A percentile compares a stretch with the other conserved stretches of the same genome.
These are phyloP conservation scores for Eublepharis macularius DNA, from an alignment of 2,113 vertebrate genomes.

Conservation along the genomic window DNA sequence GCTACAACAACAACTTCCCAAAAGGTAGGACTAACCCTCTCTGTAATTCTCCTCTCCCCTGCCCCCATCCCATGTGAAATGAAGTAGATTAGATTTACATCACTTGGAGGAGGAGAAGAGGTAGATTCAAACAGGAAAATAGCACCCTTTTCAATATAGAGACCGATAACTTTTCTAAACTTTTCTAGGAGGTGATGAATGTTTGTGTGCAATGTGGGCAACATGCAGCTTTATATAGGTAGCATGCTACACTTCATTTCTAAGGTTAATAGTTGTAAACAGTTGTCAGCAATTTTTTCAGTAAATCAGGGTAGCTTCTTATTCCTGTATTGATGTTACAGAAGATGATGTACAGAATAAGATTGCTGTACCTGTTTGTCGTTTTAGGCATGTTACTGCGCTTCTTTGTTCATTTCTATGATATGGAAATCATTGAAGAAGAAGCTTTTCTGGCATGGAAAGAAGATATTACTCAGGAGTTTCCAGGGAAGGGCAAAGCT, in stretches of 20 bases:
- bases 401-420: conserved; percentile 98
- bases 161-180: not conserved
- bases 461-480: conserved; percentile 99
- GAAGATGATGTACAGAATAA: not conserved
- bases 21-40: conserved; percentile 81
- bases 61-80: no score
- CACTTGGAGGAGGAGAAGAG: not conserved
- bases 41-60: no score
- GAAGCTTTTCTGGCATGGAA: conserved; percentile 99
- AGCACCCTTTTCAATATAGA: not conserved
- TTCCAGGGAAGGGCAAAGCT: conserved; percentile 99
- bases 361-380: not conserved
- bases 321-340: not conserved
- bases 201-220: no score
- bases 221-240: no score
- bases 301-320: no score
- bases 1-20: conserved; percentile 90
- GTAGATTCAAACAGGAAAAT: not conserved
- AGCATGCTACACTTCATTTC: not conserved
- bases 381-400: conserved; percentile 95
- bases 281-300: not conserved
- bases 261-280: not conserved
- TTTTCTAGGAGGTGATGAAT: no score
- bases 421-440: conserved; percentile 99
- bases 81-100: no score